phyloP scores from a whole-genome alignment of 2,797 vertebrate genomes.

The Tokudaia tokunoshimensis region DNA sequence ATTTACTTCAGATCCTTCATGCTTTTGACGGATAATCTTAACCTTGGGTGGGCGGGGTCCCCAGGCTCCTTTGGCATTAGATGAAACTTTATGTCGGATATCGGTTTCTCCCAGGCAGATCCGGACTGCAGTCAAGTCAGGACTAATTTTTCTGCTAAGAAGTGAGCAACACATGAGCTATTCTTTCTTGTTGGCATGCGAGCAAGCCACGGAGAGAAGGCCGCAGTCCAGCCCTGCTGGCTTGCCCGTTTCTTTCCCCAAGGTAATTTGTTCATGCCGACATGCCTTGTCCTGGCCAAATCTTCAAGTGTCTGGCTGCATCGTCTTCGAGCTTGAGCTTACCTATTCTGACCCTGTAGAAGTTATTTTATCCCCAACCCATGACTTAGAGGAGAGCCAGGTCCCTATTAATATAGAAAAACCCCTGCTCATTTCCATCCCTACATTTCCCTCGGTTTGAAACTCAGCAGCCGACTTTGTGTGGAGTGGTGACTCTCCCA shows the following conservation, averaged over 20 bases:
- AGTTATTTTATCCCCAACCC: background rate
- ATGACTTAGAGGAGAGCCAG: background rate
- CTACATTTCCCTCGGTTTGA: background rate
- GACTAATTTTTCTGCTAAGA: slow-evolving; percentile 2
- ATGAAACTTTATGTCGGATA: background rate
- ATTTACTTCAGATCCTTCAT: background rate
- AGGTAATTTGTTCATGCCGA: background rate
- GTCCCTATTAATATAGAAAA: background rate
- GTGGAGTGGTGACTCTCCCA: background rate
- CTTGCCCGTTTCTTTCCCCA: background rate
- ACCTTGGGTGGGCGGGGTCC: background rate
- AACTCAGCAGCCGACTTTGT: background rate
- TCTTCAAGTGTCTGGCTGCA: background rate
- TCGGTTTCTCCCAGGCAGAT: background rate
- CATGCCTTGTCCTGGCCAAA: background rate
- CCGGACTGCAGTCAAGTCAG: background rate
- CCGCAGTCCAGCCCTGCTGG: fast-evolving
- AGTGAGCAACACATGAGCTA: background rate
- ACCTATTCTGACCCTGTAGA: background rate
- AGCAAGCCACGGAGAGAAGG: background rate
- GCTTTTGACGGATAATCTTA: background rate
- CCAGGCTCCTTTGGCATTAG: background rate
- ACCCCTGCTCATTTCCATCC: background rate
- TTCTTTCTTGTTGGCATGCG: background rate
- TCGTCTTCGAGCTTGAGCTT: background rate